Base-by-base conservation (phyloP, 2,113 vertebrate species). In the Atrichornis clamosus region DNA sequence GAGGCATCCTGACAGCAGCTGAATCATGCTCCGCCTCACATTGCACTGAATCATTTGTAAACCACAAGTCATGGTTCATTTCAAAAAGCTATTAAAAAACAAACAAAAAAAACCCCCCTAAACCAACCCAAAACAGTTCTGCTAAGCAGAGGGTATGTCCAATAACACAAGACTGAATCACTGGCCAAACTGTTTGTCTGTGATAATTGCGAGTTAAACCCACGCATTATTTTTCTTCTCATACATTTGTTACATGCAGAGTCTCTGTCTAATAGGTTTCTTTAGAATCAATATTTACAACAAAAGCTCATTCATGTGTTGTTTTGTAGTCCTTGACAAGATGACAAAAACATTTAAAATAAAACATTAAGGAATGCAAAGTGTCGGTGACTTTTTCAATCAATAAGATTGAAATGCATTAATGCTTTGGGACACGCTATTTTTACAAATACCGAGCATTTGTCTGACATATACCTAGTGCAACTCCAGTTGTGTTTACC, bases 281-380 rank as follows among this genome's bases (percentile, higher is more conserved):
- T 73, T 65, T 86, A 88, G 55, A 92, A 88, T 91, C 55, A 73
- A 86, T 96, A 90, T 85, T 96, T 94, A 91, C 42, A 67, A 63
- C 67, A 76, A 65, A 64, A 79, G 50, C 35, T 90, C 62, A 55
- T 85, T 95, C 55, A 23, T 63, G n/a, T 82, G 41, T 19, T 93
- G 46, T 55, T 95, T 88, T 86, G 35, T 59, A 86, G 67, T 74
- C 42, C 42, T 80, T 86, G 90, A 83, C 50, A 70, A 26, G 63
- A 86, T 80, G 70, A 70, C 35, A 84, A 50, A 78, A 90, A 27
- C 8, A 20, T 73, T 85, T 83, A 67, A 74, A 93, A 90, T 19
- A 37, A 67, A 84, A 33, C 13, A 46, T 83, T 58, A 88, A 74
- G 50, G 75, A 87, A 87, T 87, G 53, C 9, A n/a, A 92, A 70